Evolutionary conservation across 53 echinoderm and acorn worm species (phyloP), one percentile per base, ranked within the genome.

Genomic region (Astropecten irregularis): DNA sequence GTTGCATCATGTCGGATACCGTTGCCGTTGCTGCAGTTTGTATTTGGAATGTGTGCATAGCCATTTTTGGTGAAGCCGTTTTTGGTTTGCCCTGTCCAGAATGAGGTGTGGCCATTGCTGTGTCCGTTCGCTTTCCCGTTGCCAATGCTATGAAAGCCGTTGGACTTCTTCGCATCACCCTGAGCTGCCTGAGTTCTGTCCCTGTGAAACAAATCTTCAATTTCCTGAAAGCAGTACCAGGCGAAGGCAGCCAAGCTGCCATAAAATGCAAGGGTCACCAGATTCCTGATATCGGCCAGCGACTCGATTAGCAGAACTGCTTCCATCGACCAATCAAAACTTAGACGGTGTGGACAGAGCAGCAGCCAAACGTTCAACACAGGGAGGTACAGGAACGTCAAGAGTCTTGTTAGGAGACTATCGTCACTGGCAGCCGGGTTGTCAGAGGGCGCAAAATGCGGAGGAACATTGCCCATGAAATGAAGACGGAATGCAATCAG

Each of bases 261-360:
- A 49, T 97, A 97, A 59, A 94, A 77, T 5, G 54, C 8, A 7
- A 94, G 1, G 48, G 90, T 94, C 47, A 60, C 67, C 32, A 94
- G 25, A 54, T 97, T 97, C 49, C 97, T 76, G 27, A 56, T 13
- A 52, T 94, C 94, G 47, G 65, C 19, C 22, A 94, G 23, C n/a
- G 88, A 86, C 47, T 89, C 87, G 23, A 97, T 73, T 19, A 97
- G 68, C 9, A 94, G 97, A 34, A 97, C 81, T 4, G 97, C 76
- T 54, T 90, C 94, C 92, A 97, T 94, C 19, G 94, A 92, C 97
- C 97, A 97, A 91, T 94, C 93, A 92, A 97, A 94, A 40, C 93
- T 92, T 15, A 93, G 89, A 22, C 35, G 76, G 19, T 66, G 82
- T 0, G 97, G 97, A 71, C 82, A 93, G 2, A 97, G 66, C 73